These are phyloP conservation scores for Arctia plantaginis DNA, from an alignment of 2,888 invertebrate species.

Conservation along the genomic window DNA sequence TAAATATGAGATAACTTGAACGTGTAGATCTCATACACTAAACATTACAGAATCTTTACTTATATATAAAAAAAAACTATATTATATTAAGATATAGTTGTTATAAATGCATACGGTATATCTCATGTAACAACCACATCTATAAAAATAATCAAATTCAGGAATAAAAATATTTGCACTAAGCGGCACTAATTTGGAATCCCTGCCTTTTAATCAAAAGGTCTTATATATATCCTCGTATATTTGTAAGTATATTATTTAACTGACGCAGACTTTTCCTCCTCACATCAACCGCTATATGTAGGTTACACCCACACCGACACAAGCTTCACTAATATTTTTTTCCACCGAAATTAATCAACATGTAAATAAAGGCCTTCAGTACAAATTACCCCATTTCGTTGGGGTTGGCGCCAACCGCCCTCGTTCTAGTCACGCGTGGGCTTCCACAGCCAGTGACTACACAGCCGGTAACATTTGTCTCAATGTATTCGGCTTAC, in stretches of 20 bases:
- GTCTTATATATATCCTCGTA: too few relatives aligned
- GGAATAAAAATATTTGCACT: neutral
- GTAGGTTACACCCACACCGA: conserved; percentile 3
- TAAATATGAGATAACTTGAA: too few relatives aligned
- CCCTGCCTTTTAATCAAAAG: neutral
- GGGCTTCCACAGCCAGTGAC: conserved; percentile 17
- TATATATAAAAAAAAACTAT: too few relatives aligned
- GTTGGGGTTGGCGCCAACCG: conserved; percentile 11
- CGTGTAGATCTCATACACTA: too few relatives aligned
- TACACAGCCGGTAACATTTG: conserved; percentile 22
- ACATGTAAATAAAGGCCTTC: conserved; percentile 21
- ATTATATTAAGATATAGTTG: too few relatives aligned
- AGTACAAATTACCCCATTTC: conserved; percentile 17
- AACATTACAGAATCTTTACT: too few relatives aligned
- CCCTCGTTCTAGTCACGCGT: conserved; percentile 15
- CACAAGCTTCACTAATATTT: neutral
- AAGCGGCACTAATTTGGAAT: neutral
- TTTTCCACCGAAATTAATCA: conserved; percentile 20
- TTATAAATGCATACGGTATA: too few relatives aligned
- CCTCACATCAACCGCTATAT: neutral
- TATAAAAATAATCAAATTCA: neutral
- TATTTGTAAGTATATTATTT: neutral
- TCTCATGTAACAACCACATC: too few relatives aligned
- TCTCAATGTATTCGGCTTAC: conserved; percentile 23
- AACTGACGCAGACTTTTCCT: neutral